phyloP scores from a whole-genome alignment of 1,140 invertebrate genomes.

The Ladona fulva region DNA sequence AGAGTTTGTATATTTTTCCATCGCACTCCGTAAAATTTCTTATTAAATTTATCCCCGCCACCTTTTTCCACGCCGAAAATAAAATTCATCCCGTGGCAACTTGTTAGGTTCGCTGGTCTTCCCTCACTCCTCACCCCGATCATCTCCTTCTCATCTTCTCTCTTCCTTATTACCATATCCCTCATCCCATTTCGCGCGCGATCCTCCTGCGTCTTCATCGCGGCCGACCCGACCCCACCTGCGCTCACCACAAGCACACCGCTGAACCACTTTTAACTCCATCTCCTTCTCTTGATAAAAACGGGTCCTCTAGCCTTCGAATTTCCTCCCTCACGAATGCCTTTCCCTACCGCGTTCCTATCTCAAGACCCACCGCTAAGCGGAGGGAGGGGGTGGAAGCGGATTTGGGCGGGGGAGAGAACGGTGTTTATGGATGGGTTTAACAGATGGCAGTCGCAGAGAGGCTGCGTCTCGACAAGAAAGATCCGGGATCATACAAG shows the following conservation, averaged over 20 bases:
- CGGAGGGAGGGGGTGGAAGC: too few species aligned
- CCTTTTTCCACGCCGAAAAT: neutral
- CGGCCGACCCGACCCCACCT: neutral
- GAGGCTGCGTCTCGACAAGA: too few species aligned
- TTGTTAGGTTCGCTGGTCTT: too few species aligned
- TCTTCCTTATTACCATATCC: neutral
- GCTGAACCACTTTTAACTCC: neutral
- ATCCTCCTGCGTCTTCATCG: neutral
- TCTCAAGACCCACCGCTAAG: too few species aligned
- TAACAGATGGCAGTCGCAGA: too few species aligned
- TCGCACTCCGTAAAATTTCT: neutral
- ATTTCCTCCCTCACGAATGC: too few species aligned
- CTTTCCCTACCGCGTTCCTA: too few species aligned
- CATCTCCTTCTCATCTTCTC: neutral
- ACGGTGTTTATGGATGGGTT: too few species aligned
- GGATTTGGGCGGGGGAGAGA: too few species aligned
- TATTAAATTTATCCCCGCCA: neutral
- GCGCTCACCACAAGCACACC: neutral
- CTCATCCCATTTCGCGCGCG: neutral
- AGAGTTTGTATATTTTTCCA: neutral
- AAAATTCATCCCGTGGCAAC: neutral
- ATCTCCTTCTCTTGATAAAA: neutral
- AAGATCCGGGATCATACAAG: too few species aligned
- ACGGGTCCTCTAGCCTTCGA: too few species aligned
- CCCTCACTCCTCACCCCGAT: neutral